phyloP scores from a whole-genome alignment of 2,113 vertebrate genomes.

The Callospermophilus lateralis region DNA sequence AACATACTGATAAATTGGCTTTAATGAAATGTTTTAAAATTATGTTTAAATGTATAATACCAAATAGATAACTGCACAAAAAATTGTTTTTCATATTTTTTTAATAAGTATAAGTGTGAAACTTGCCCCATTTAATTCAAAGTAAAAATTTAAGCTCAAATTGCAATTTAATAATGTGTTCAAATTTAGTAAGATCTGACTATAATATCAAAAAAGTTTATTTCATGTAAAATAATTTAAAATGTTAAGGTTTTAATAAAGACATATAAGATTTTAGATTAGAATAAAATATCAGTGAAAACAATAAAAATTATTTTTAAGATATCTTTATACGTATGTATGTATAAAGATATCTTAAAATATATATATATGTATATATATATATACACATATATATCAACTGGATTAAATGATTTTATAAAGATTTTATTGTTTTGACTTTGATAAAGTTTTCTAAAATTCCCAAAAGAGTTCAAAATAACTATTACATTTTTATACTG shows the following conservation, averaged over 20 bases:
- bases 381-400: no score
- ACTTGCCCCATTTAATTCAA: not conserved
- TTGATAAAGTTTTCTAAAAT: not conserved
- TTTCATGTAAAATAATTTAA: not conserved
- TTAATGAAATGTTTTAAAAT: not conserved
- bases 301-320: not conserved
- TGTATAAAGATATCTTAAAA: not conserved
- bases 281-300: not conserved
- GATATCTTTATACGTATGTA: not conserved
- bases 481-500: not conserved
- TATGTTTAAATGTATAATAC: not conserved
- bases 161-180: not conserved
- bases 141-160: not conserved
- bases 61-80: not conserved
- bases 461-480: not conserved
- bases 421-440: not conserved
- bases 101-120: not conserved
- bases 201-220: not conserved
- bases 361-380: not conserved
- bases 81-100: not conserved
- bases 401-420: not conserved
- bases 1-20: not conserved
- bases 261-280: not conserved
- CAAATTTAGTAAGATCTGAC: conserved; percentile 30
- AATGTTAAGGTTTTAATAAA: not conserved